These are phyloP conservation scores for Rhea pennata DNA, from an alignment of 2,113 vertebrate genomes.

Conservation along the genomic window DNA sequence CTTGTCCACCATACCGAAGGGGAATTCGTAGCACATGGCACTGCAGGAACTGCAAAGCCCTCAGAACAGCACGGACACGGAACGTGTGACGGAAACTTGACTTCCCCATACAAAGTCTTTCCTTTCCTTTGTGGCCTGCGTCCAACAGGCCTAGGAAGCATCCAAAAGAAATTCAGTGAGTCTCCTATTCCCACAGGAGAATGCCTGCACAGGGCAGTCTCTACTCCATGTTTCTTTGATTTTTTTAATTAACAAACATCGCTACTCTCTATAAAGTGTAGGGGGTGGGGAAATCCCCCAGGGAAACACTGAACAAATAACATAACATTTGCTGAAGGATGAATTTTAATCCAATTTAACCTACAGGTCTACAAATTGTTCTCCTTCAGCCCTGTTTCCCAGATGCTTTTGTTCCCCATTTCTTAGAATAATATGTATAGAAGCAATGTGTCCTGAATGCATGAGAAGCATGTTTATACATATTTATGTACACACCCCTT, in stretches of 20 bases:
- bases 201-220: background rate
- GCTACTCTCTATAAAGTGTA: background rate
- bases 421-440: background rate
- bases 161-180: background rate
- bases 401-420: background rate
- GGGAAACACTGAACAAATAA: slow-evolving; percentile 56
- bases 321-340: slow-evolving; percentile 47
- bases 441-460: background rate
- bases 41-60: background rate
- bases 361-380: background rate
- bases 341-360: slow-evolving; percentile 54
- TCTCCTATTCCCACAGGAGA: slow-evolving; percentile 8
- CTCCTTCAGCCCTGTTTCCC: background rate
- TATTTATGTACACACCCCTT: slow-evolving; percentile 34
- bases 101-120: background rate
- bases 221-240: slow-evolving; percentile 13
- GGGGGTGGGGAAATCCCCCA: background rate
- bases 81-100: background rate
- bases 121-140: background rate
- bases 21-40: background rate
- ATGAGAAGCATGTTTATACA: background rate
- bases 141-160: background rate
- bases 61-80: fast-evolving
- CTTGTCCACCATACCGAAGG: fast-evolving
- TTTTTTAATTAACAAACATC: slow-evolving; percentile 60